Percentiles rank a stretch among this genome's conserved stretches.
Evolutionary conservation across 2,113 vertebrate species (phyloP).

Genomic region (Prunella fulvescens): DNA sequence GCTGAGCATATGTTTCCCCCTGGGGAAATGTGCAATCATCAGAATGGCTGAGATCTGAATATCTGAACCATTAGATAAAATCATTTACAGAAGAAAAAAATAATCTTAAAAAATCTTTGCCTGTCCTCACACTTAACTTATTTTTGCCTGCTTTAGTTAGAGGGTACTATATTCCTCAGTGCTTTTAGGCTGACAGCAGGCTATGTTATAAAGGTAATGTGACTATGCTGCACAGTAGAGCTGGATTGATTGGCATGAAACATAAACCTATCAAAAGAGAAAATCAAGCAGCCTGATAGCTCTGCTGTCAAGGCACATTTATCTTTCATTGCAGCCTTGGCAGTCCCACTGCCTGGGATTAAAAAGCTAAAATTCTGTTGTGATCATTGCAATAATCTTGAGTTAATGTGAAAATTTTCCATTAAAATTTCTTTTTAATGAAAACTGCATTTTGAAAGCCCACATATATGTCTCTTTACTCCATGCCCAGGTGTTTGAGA

Average conservation of each 20-base stretch:
- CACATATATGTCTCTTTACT: neutral
- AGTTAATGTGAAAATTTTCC: neutral
- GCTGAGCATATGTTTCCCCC: neutral
- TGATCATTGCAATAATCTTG: neutral
- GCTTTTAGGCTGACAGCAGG: neutral
- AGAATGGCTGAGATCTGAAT: neutral
- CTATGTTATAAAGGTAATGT: neutral
- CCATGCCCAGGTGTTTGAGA: neutral
- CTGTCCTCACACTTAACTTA: neutral
- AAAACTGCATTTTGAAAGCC: neutral
- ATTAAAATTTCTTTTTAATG: neutral
- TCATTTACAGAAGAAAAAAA: neutral
- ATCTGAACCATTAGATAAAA: neutral
- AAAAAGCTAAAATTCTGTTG: constrained; percentile 10
- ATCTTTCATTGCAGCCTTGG: constrained; percentile 32
- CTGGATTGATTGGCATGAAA: constrained; percentile 28
- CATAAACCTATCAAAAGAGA: constrained; percentile 43
- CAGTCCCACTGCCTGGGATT: neutral
- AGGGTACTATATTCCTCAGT: constrained; percentile 18
- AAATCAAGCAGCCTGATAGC: constrained; percentile 40
- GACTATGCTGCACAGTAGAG: neutral
- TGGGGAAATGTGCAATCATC: neutral
- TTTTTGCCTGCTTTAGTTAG: neutral
- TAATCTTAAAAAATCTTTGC: neutral
- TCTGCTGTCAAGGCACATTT: constrained; percentile 37